Evolutionary conservation across 2,113 vertebrate genomes (phyloP).

Genomic region (Hippocampus abdominalis): DNA sequence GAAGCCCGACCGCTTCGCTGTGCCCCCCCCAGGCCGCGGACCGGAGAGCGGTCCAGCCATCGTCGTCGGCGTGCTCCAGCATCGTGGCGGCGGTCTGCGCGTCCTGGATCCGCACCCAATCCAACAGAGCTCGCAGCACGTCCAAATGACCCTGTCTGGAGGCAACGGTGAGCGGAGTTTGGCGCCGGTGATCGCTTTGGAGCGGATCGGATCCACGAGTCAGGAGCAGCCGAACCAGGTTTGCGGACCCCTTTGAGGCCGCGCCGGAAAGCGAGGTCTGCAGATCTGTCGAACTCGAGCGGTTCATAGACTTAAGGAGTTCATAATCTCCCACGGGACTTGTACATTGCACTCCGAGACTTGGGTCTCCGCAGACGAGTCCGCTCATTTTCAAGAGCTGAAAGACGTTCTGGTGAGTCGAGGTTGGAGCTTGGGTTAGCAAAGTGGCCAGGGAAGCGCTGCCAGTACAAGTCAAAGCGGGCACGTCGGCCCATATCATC

Average conservation of each 20-base stretch:
- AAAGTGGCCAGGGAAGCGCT: conserved; percentile 11
- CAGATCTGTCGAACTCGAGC: conserved; percentile 52
- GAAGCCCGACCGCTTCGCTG: conserved; percentile 60
- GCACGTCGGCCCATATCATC: conserved; percentile 71
- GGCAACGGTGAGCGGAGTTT: conserved; percentile 71
- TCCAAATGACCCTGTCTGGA: conserved; percentile 69
- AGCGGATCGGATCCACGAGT: conserved; percentile 65
- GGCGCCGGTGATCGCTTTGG: conserved; percentile 70
- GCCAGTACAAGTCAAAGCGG: conserved; percentile 33
- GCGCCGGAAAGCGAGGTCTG: conserved; percentile 68
- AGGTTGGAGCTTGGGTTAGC: conserved; percentile 39
- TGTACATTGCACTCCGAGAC: conserved; percentile 32
- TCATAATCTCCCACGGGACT: conserved; percentile 36
- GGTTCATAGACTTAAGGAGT: conserved; percentile 64
- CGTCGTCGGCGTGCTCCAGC: conserved; percentile 71
- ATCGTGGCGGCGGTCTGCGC: conserved; percentile 27
- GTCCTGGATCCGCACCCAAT: conserved; percentile 55
- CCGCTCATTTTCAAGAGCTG: conserved; percentile 70
- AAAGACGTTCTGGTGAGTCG: conserved; percentile 68
- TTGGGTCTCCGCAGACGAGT: conserved; percentile 39
- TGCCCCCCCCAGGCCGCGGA: conserved; percentile 78
- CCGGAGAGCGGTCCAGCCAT: conserved; percentile 79
- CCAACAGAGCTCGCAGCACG: conserved; percentile 65
- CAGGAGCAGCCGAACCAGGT: conserved; percentile 63
- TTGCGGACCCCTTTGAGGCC: conserved; percentile 63